Percentiles rank a stretch among this genome's conserved stretches.
Conservation (phyloP, 2,888 invertebrate species). For the Eudasyphora cyanicolor region DNA sequence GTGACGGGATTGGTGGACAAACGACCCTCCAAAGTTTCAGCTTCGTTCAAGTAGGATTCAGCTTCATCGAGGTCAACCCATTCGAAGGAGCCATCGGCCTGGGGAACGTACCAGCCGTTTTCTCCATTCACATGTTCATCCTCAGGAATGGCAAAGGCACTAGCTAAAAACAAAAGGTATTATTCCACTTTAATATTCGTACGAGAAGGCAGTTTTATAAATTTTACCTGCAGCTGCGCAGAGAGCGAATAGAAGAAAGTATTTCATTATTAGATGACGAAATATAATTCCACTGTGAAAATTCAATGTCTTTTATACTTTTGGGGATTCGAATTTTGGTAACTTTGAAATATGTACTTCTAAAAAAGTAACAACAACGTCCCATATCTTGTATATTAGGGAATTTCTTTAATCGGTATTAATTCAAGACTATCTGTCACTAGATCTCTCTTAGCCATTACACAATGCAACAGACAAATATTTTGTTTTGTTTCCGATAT, state of each 20-base stretch:
- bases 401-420: too few relatives aligned
- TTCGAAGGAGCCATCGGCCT: constrained; percentile 57
- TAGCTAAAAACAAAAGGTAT: constrained; percentile 20
- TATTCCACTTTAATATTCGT: constrained; percentile 3
- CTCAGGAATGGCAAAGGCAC: constrained; percentile 41
- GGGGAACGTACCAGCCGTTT: constrained; percentile 69
- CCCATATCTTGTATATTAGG: too few relatives aligned
- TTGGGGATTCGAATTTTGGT: too few relatives aligned
- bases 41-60: not conserved
- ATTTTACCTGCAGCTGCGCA: constrained; percentile 34
- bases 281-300: not conserved
- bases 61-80: constrained; percentile 63
- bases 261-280: constrained; percentile 32
- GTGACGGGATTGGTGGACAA: constrained; percentile 34
- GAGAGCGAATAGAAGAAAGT: constrained; percentile 22
- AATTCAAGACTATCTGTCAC: too few relatives aligned
- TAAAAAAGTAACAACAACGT: too few relatives aligned
- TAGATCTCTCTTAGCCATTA: too few relatives aligned
- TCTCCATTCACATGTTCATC: constrained; percentile 60
- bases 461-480: too few relatives aligned
- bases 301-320: constrained; percentile 28
- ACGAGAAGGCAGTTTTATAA: not conserved
- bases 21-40: not conserved
- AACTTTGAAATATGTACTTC: too few relatives aligned
- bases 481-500: too few relatives aligned